These are phyloP conservation scores for Odobenus rosmarus DNA, from an alignment of 2,113 vertebrate species.

Conservation along the genomic window DNA sequence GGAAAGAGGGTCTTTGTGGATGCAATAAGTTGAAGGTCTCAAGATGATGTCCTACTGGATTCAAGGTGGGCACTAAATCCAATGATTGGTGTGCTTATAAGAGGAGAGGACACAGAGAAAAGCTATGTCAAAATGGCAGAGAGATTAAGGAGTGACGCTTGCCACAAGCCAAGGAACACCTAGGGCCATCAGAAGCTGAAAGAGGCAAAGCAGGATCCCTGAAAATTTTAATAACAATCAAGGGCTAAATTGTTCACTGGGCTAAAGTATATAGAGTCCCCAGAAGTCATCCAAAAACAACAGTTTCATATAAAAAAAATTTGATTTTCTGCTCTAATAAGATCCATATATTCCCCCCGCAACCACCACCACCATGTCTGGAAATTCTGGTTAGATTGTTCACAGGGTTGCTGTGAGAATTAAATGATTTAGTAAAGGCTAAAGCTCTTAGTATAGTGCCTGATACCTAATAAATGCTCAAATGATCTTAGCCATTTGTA, in stretches of 20 bases:
- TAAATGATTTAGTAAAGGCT: constrained; percentile 32
- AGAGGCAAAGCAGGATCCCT: neutral
- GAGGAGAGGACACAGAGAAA: neutral
- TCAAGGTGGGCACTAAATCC: neutral
- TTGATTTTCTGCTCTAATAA: neutral
- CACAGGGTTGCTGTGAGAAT: neutral
- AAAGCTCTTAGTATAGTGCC: neutral
- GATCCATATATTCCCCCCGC: neutral
- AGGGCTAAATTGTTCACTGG: neutral
- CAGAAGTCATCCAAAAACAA: neutral
- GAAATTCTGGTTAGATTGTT: constrained; percentile 38
- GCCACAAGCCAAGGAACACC: neutral
- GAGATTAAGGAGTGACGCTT: neutral
- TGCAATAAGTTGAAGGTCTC: neutral
- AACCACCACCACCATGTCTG: neutral
- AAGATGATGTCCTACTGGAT: neutral
- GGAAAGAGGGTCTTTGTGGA: neutral
- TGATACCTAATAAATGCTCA: neutral
- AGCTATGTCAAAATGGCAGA: neutral
- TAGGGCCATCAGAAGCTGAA: neutral
- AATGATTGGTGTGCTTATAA: neutral
- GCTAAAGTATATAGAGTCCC: neutral
- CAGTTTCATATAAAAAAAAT: neutral
- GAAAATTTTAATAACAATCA: constrained; percentile 1
- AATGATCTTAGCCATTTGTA: neutral